phyloP scores from a whole-genome alignment of 35 echinoderm and acorn worm genomes.

The Ophioderma brevispina region DNA sequence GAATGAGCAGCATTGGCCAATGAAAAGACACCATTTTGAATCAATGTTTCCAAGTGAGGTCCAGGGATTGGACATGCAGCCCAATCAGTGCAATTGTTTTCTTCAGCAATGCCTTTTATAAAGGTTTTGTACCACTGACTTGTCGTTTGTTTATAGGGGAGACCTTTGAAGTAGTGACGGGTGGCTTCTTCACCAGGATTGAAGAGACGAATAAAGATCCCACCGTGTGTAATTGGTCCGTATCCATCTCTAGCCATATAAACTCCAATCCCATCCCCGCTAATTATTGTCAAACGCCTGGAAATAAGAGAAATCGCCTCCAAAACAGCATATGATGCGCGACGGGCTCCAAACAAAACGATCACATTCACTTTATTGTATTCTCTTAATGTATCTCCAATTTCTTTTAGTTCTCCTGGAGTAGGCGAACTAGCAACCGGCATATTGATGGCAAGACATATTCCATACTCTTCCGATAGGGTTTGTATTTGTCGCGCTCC shows the following conservation, averaged over 20 bases:
- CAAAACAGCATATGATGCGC: background rate
- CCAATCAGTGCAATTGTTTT: background rate
- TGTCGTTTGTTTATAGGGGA: background rate
- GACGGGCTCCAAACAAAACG: background rate
- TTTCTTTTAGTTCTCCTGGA: background rate
- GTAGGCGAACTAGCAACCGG: background rate
- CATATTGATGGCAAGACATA: background rate
- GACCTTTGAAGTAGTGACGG: background rate
- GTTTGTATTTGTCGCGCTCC: background rate
- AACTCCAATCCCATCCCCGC: background rate
- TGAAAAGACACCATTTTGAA: constrained; percentile 11
- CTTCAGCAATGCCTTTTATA: background rate
- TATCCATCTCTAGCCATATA: background rate
- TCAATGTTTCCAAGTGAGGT: background rate
- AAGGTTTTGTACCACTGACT: background rate
- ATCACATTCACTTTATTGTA: background rate
- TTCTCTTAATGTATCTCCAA: background rate
- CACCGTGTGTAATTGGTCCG: background rate
- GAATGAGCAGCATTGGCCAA: constrained; percentile 9
- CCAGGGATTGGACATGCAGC: background rate
- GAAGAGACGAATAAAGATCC: background rate
- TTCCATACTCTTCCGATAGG: background rate
- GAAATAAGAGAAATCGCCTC: background rate
- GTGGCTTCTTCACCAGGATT: background rate
- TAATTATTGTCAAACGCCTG: background rate